phyloP scores from a whole-genome alignment of 2,113 vertebrate species.

The Corythaeola cristata region DNA sequence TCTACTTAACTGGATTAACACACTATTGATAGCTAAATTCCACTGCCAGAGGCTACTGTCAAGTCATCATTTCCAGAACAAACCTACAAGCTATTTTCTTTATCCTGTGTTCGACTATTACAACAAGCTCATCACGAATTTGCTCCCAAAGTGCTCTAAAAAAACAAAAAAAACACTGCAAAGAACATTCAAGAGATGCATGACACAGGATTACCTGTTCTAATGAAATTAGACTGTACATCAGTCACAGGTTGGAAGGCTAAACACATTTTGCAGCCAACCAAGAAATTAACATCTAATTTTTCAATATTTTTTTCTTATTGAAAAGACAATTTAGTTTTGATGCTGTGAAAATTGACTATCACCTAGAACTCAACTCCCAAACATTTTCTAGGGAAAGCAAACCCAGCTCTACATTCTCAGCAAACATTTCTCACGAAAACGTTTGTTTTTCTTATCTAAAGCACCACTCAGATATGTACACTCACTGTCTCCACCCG shows the following conservation, averaged over 20 bases:
- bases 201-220: conserved; percentile 55
- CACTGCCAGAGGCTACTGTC: conserved; percentile 52
- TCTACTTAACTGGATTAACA: conserved; percentile 65
- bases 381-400: background rate
- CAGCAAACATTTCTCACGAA: background rate
- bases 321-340: background rate
- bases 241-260: background rate
- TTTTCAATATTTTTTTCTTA: background rate
- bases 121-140: conserved; percentile 67
- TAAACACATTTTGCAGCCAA: background rate
- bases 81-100: conserved; percentile 71
- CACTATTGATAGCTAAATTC: conserved; percentile 68
- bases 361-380: fast-evolving
- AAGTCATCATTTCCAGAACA: conserved; percentile 77
- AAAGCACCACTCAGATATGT: background rate
- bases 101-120: conserved; percentile 54
- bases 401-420: background rate
- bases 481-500: background rate
- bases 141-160: conserved; percentile 50
- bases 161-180: conserved; percentile 26
- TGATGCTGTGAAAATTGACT: background rate
- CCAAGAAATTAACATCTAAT: background rate
- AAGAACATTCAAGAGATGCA: conserved; percentile 63
- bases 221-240: background rate
- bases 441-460: background rate